Conservation (phyloP, 1,140 invertebrate species). For the Apis laboriosa region DNA sequence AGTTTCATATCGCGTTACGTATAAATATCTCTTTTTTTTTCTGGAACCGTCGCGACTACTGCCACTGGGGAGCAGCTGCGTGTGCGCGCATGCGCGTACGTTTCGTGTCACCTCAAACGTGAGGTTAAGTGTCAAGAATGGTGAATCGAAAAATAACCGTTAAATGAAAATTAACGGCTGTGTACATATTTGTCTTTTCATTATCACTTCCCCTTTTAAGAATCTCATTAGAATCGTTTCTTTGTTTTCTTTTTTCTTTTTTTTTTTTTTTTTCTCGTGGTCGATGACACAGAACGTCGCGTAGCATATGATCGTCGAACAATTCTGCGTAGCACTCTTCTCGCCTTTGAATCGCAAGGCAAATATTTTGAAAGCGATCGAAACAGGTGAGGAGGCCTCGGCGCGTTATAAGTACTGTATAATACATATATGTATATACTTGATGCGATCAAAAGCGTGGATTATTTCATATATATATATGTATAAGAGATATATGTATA, state of each 20-base stretch:
- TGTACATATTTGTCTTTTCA: no score
- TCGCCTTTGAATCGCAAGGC: slow-evolving; percentile 50
- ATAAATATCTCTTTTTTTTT: neutral
- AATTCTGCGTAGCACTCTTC: slow-evolving; percentile 56
- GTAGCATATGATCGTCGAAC: neutral
- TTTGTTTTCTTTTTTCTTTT: neutral
- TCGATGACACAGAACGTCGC: slow-evolving; percentile 29
- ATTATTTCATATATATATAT: slow-evolving; percentile 31
- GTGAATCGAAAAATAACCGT: no score
- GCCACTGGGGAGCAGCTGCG: neutral
- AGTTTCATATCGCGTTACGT: neutral
- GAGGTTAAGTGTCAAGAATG: no score
- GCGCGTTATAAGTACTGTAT: slow-evolving; percentile 21
- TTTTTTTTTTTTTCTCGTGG: neutral
- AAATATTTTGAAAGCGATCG: slow-evolving; percentile 42
- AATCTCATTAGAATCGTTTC: no score
- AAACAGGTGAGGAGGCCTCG: slow-evolving; percentile 45
- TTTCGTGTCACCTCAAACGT: slow-evolving; percentile 13
- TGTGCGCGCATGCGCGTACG: slow-evolving; percentile 17
- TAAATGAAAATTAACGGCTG: no score
- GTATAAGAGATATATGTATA: slow-evolving; percentile 21
- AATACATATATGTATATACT: slow-evolving; percentile 24
- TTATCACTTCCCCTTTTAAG: no score
- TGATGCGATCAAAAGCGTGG: slow-evolving; percentile 50
- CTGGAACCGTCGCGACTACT: slow-evolving; percentile 2